Conservation (phyloP, 2,888 invertebrate species). For the Xylota segnis region DNA sequence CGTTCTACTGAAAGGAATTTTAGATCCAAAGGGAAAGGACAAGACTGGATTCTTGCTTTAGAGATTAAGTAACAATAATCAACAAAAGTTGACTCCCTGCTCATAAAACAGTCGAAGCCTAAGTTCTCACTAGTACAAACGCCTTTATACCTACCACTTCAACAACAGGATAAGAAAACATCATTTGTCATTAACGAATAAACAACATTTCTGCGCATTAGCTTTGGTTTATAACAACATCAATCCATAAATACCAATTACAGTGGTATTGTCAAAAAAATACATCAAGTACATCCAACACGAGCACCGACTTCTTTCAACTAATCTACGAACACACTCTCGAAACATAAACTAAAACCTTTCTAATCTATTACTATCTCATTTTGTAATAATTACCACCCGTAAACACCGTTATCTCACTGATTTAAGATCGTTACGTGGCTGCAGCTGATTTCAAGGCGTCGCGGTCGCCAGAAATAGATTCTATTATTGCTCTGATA, state of each 20-base stretch:
- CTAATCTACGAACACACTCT: background rate
- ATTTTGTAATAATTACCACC: constrained; percentile 10
- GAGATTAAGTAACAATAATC: no score
- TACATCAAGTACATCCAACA: background rate
- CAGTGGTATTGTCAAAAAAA: background rate
- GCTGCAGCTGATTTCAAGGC: constrained; percentile 36
- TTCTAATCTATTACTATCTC: background rate
- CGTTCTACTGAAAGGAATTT: no score
- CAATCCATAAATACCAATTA: background rate
- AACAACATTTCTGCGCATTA: background rate
- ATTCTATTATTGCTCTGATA: background rate
- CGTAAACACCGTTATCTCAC: constrained; percentile 28
- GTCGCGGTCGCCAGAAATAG: constrained; percentile 15
- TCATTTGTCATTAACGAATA: no score
- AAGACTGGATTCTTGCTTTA: no score
- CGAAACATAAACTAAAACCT: background rate
- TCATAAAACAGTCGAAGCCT: no score
- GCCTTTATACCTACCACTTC: no score
- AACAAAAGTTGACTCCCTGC: no score
- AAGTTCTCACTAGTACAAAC: no score
- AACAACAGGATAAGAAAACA: no score
- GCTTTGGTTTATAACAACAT: background rate
- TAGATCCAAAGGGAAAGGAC: no score
- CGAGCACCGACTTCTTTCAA: background rate
- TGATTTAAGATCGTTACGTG: background rate